phyloP scores from a whole-genome alignment of 2,888 invertebrate genomes.

The Notodonta ziczac region DNA sequence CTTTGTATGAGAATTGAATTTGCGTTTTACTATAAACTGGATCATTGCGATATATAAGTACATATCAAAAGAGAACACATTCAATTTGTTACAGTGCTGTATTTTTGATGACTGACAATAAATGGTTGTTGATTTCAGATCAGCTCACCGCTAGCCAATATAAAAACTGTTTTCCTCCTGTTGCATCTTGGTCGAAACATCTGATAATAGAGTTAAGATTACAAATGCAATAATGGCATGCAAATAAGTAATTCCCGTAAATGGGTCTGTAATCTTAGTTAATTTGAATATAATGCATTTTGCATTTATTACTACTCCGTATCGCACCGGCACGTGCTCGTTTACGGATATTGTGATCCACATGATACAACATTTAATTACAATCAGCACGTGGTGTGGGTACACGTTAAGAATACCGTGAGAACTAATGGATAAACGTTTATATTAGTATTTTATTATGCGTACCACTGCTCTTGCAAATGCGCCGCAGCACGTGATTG shows the following conservation, averaged over 20 bases:
- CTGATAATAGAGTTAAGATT: background rate
- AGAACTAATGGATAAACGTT: slow-evolving; percentile 35
- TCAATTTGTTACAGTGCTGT: slow-evolving; percentile 45
- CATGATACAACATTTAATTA: slow-evolving; percentile 64
- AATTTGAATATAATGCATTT: slow-evolving; percentile 37
- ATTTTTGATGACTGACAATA: slow-evolving; percentile 52
- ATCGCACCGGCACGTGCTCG: slow-evolving; percentile 50
- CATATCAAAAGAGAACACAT: slow-evolving; percentile 56
- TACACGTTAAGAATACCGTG: slow-evolving; percentile 59
- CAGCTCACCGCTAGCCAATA: slow-evolving; percentile 40
- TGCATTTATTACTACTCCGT: slow-evolving; percentile 33
- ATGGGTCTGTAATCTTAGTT: slow-evolving; percentile 23
- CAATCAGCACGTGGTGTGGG: slow-evolving; percentile 58
- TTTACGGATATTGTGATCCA: slow-evolving; percentile 55
- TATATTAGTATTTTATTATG: slow-evolving; percentile 35
- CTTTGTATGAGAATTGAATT: slow-evolving; percentile 50
- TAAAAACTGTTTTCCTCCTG: too few relatives aligned
- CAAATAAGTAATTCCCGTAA: slow-evolving; percentile 11
- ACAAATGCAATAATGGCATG: background rate
- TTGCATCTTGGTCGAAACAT: too few relatives aligned
- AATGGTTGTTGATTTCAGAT: slow-evolving; percentile 47
- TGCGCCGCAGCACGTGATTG: slow-evolving; percentile 29
- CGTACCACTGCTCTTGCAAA: slow-evolving; percentile 30
- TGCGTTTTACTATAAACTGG: slow-evolving; percentile 23
- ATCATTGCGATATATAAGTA: slow-evolving; percentile 19